phyloP scores from a whole-genome alignment of 2,113 vertebrate genomes.

The Antechinus stuartii region DNA sequence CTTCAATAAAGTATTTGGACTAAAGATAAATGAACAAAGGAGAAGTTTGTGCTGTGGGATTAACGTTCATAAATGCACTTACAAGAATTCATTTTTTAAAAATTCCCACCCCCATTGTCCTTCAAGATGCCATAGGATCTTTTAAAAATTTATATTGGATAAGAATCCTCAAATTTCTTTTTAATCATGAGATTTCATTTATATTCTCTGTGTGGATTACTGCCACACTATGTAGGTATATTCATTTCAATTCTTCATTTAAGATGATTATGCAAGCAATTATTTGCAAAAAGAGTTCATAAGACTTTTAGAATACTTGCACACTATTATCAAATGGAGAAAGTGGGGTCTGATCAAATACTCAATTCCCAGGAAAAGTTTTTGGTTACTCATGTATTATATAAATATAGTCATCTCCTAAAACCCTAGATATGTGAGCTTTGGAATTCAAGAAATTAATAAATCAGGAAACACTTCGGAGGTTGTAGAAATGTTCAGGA shows the following conservation, averaged over 20 bases:
- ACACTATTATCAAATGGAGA: not conserved
- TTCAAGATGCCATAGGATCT: no score
- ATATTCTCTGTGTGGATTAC: not conserved
- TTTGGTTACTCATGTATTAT: not conserved
- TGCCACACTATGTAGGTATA: not conserved
- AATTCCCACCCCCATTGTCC: not conserved
- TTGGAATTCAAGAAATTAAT: not conserved
- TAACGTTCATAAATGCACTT: not conserved
- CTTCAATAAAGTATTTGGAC: not conserved
- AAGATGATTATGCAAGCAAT: not conserved
- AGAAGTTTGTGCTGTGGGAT: not conserved
- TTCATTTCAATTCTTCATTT: not conserved
- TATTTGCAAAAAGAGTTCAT: not conserved
- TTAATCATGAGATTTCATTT: not conserved
- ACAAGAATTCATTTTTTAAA: not conserved
- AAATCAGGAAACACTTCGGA: not conserved
- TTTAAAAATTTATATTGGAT: not conserved
- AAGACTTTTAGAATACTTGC: not conserved
- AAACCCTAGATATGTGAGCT: not conserved
- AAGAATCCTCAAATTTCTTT: not conserved
- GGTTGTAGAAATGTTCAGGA: not conserved
- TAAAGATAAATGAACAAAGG: not conserved
- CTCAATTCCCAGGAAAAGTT: not conserved
- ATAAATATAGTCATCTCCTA: not conserved
- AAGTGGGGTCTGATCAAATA: not conserved